A percentile compares a stretch with the other conserved stretches of the same genome.
Evolutionary conservation across 2,888 invertebrate species (phyloP).

Genomic region (Phasia obesa): DNA sequence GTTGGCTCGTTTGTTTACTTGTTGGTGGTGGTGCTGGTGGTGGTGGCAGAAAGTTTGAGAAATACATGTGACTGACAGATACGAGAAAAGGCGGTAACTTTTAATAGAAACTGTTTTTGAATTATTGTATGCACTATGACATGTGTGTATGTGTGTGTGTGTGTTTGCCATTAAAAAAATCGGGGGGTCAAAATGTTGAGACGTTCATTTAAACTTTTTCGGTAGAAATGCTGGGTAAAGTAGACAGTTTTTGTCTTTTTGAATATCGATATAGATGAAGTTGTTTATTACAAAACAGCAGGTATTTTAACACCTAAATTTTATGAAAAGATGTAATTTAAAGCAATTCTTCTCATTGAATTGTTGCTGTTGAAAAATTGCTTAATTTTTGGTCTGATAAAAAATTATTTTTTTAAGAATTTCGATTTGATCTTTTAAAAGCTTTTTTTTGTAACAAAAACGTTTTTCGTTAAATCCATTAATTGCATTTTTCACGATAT

Average conservation of each 20-base stretch:
- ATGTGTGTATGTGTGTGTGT: conserved; percentile 2
- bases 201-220: conserved; percentile 40
- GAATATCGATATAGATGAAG: conserved; percentile 18
- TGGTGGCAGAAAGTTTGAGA: conserved; percentile 67
- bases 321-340: conserved; percentile 31
- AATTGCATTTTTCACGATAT: too few species aligned
- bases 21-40: not conserved
- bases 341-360: not conserved
- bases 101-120: conserved; percentile 79
- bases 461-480: too few species aligned
- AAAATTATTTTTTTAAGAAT: too few species aligned
- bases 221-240: too few species aligned
- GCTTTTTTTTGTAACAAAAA: too few species aligned
- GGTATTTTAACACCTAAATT: conserved; percentile 60
- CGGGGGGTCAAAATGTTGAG: conserved; percentile 45
- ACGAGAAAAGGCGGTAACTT: conserved; percentile 80
- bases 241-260: conserved; percentile 3
- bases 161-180: conserved; percentile 8
- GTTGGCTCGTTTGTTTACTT: conserved; percentile 32
- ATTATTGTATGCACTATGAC: conserved; percentile 76
- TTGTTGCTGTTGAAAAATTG: not conserved
- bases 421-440: too few species aligned
- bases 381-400: not conserved
- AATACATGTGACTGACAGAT: conserved; percentile 77
- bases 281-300: conserved; percentile 59